Evolutionary conservation across 2,888 invertebrate genomes (phyloP).

Genomic region (Kuschelorhynchus macadamiae): DNA sequence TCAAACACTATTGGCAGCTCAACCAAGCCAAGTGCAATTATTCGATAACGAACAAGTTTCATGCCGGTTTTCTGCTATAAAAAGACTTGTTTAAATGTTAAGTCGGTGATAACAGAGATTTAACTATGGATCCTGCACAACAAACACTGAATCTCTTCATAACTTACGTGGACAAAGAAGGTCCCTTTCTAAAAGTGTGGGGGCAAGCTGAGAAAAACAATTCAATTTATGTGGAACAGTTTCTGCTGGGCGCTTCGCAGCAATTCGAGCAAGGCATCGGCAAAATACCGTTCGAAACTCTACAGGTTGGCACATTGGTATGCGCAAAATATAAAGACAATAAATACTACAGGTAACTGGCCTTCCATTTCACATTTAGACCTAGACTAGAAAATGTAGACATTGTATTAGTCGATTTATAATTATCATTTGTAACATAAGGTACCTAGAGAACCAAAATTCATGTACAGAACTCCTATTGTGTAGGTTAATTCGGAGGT

Average conservation of each 20-base stretch:
- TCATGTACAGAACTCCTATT: neutral
- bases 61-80: slow-evolving; percentile 26
- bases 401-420: too few species aligned
- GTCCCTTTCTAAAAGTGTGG: slow-evolving; percentile 79
- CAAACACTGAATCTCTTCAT: slow-evolving; percentile 64
- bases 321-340: slow-evolving; percentile 79
- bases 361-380: neutral
- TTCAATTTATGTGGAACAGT: slow-evolving; percentile 73
- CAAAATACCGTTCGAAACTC: slow-evolving; percentile 58
- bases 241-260: slow-evolving; percentile 68
- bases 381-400: too few species aligned
- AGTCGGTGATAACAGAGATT: neutral
- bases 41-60: too few species aligned
- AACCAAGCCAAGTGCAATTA: too few species aligned
- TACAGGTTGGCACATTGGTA: slow-evolving; percentile 70
- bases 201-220: slow-evolving; percentile 77
- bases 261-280: slow-evolving; percentile 69
- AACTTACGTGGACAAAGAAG: slow-evolving; percentile 79
- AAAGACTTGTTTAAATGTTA: slow-evolving; percentile 18
- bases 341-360: slow-evolving; percentile 70
- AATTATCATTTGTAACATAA: too few species aligned
- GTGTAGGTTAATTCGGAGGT: too few species aligned
- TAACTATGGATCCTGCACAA: slow-evolving; percentile 32
- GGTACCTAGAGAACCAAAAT: too few species aligned
- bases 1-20: too few species aligned